phyloP scores from a whole-genome alignment of 1,140 invertebrate genomes.

The Theocolax elegans region DNA sequence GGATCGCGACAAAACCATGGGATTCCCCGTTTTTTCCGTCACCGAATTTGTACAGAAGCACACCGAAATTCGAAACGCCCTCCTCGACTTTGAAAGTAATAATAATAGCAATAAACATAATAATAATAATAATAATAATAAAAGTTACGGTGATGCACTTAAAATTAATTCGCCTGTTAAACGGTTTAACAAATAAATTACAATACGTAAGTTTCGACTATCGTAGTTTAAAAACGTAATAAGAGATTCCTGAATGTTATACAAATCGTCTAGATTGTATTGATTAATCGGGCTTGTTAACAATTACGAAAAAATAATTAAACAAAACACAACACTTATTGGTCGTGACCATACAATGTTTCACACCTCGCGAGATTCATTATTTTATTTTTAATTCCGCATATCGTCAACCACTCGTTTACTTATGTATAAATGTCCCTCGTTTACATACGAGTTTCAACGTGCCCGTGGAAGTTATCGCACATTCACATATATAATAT shows the following conservation, averaged over 20 bases:
- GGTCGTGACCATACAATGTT: slow-evolving; percentile 19
- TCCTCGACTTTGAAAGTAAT: background rate
- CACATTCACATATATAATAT: slow-evolving; percentile 15
- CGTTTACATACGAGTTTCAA: background rate
- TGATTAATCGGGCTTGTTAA: too few relatives aligned
- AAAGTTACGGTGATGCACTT: too few relatives aligned
- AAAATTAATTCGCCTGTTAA: slow-evolving; percentile 19
- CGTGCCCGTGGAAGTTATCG: slow-evolving; percentile 17
- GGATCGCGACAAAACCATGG: background rate
- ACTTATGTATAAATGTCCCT: background rate
- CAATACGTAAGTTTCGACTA: slow-evolving; percentile 6
- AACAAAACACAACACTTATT: slow-evolving; percentile 17
- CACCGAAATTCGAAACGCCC: background rate
- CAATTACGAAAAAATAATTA: too few relatives aligned
- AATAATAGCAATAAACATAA: too few relatives aligned
- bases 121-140: too few relatives aligned
- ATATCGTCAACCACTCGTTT: background rate
- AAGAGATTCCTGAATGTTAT: slow-evolving; percentile 33
- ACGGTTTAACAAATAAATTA: slow-evolving; percentile 33
- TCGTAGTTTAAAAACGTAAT: slow-evolving; percentile 6
- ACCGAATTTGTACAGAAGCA: background rate
- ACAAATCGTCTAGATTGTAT: slow-evolving; percentile 16
- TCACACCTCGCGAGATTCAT: slow-evolving; percentile 27
- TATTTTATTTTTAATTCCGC: background rate
- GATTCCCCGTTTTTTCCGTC: background rate